These are phyloP conservation scores for Brevimyrus niger DNA, from an alignment of 2,113 vertebrate genomes.

Conservation along the genomic window DNA sequence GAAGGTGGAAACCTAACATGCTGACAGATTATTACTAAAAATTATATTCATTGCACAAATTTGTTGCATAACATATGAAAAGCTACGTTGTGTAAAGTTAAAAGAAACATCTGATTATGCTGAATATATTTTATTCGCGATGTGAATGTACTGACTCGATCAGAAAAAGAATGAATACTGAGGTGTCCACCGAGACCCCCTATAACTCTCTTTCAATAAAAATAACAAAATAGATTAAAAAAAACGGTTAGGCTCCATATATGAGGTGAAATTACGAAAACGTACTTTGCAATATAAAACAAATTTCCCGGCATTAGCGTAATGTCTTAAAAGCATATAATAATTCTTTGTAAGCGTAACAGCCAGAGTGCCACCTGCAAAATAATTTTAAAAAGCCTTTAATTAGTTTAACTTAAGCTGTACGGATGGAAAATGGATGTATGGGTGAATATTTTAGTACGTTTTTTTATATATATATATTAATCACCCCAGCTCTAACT, in stretches of 20 bases:
- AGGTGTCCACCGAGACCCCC: not conserved
- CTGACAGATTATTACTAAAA: not conserved
- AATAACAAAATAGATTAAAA: not conserved
- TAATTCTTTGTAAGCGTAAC: not conserved
- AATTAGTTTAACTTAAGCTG: not conserved
- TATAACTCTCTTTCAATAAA: not conserved
- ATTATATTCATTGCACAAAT: not conserved
- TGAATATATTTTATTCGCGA: not conserved
- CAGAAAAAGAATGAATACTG: constrained; percentile 2
- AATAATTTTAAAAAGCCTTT: not conserved
- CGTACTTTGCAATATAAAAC: not conserved
- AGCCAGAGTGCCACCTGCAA: not conserved
- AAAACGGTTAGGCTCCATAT: not conserved
- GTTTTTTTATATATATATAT: not conserved
- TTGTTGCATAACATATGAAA: not conserved
- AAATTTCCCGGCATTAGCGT: not conserved
- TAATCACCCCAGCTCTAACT: not conserved
- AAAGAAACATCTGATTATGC: not conserved
- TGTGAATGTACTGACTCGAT: not conserved
- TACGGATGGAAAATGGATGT: not conserved
- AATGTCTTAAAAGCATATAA: not conserved
- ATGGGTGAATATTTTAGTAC: not conserved
- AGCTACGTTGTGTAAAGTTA: not conserved
- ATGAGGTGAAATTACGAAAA: not conserved
- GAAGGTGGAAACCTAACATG: not conserved